Evolutionary conservation across 2,888 invertebrate species (phyloP).

Genomic region (Eristalinus aeneus): DNA sequence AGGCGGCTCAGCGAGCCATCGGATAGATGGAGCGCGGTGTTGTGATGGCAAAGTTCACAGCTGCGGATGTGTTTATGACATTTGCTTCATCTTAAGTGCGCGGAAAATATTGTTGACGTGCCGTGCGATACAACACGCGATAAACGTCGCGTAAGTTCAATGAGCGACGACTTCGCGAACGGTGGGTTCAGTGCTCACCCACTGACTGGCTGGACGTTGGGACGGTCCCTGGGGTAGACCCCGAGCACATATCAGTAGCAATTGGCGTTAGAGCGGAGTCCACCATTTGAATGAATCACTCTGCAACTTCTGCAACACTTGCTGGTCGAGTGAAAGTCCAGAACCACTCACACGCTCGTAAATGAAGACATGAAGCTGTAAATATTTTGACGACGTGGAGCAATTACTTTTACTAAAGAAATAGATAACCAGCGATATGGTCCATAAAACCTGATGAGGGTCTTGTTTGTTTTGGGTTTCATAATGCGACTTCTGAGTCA

Average conservation of each 20-base stretch:
- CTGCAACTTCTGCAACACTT: not conserved
- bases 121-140: conserved; percentile 64
- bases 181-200: conserved; percentile 43
- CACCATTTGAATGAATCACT: not conserved
- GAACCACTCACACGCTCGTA: not conserved
- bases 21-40: not conserved
- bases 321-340: not conserved
- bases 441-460: not conserved
- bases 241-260: conserved; percentile 49
- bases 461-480: not conserved
- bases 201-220: conserved; percentile 7
- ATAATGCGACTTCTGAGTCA: not conserved
- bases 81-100: conserved; percentile 68
- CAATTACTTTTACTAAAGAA: not conserved
- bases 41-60: conserved; percentile 61
- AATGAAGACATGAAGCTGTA: not conserved
- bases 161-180: conserved; percentile 23
- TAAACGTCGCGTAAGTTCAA: conserved; percentile 63
- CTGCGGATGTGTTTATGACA: conserved; percentile 67
- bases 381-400: not conserved
- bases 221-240: conserved; percentile 13
- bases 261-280: not conserved
- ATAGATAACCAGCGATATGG: not conserved
- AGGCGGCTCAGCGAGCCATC: conserved; percentile 39
- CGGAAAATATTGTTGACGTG: conserved; percentile 64